Evolutionary conservation across 2,113 vertebrate genomes (phyloP), one percentile per base, ranked within the genome.

Genomic region (Nettapus auritus): DNA sequence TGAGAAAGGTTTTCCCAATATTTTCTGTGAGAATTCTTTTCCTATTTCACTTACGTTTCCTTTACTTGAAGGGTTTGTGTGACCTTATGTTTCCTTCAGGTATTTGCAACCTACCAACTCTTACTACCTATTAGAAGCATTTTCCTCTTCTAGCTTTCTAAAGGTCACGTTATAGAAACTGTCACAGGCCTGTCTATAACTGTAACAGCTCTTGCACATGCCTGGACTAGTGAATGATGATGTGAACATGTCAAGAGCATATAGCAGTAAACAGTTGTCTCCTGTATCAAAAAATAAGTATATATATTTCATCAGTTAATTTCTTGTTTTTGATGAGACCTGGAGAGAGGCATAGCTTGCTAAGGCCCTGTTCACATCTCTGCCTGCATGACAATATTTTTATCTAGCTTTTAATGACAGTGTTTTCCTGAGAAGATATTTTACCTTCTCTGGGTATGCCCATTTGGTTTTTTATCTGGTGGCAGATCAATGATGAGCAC

Each of bases 401-500:
- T 29, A 64, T 67, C 60, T 77, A 71, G 22, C 42, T 78, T 67
- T 90, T 69, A 78, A 55, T 34, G 33, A 74, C 9, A 63, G 13
- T 63, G 26, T 81, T 89, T 86, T 68, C 31, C 11, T 28, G 18
- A 60, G 38, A 57, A 64, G 28, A 31, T 36, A 17, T 46, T 93
- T 86, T 94, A 99, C 99, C 99, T 99, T 94, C 99, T 99, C 94
- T 99, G 99, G 31, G 98, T 95, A 87, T 99, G 99, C 9, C 99
- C 99, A 4, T 99, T 99, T 74, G 98, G 97, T 92, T 99, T 99
- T 94, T 98, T 99, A 73, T 99, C 99, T 6, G 98, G 96, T 33
- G 99, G 99, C 82, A 99, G 97, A 89, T 99, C 99, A 28, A 99
- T 99, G 94, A 99, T 98, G 46, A 99, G 98, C 53, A 99, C 99